These are phyloP conservation scores for Chorisops tibialis DNA, from an alignment of 2,888 invertebrate genomes.

Conservation along the genomic window DNA sequence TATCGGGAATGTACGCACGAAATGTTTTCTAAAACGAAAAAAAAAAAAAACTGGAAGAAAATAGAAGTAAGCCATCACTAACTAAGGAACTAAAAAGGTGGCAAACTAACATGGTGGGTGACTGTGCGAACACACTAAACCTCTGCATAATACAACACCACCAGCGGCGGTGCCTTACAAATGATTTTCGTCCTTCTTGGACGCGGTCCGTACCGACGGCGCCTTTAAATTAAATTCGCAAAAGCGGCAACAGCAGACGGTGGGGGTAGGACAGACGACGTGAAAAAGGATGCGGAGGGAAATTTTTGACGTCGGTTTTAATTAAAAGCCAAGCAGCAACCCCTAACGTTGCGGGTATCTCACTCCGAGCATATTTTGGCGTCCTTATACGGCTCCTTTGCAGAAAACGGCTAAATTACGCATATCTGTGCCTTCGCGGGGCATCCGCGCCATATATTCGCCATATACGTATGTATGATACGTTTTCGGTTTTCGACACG, in stretches of 20 bases:
- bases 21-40: not conserved
- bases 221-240: constrained; percentile 32
- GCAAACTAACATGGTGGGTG: constrained; percentile 14
- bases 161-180: constrained; percentile 11
- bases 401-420: constrained; percentile 33
- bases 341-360: constrained; percentile 29
- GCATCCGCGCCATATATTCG: constrained; percentile 20
- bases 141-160: constrained; percentile 10
- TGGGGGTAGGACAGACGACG: not conserved
- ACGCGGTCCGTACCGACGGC: constrained; percentile 22
- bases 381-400: constrained; percentile 32
- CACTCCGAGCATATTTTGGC: constrained; percentile 30
- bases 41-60: not conserved
- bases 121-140: constrained; percentile 19
- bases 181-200: constrained; percentile 12
- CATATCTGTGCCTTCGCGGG: constrained; percentile 33
- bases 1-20: constrained; percentile 4
- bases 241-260: constrained; percentile 12
- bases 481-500: not conserved
- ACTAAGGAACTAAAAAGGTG: constrained; percentile 9
- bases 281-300: constrained; percentile 16
- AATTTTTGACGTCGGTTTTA: constrained; percentile 33
- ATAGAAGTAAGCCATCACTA: not conserved
- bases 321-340: constrained; percentile 33
- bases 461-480: constrained; percentile 5